Evolutionary conservation across 2,113 vertebrate species (phyloP).

Genomic region (Pteruthius melanotis): DNA sequence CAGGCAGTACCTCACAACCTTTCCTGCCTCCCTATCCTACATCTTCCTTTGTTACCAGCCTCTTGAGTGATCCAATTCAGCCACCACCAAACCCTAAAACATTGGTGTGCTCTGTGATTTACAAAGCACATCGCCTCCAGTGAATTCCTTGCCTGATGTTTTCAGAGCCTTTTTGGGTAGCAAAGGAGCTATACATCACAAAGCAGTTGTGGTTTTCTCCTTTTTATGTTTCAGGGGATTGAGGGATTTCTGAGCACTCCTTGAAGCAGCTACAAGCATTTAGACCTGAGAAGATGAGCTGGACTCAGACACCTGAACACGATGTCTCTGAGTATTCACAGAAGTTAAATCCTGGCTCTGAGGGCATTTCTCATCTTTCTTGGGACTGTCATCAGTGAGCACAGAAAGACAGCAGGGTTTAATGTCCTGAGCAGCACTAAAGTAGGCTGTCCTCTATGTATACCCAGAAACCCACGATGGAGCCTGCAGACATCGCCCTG

Average conservation of each 20-base stretch:
- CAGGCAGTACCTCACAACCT: not conserved
- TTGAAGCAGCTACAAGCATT: not conserved
- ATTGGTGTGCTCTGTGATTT: not conserved
- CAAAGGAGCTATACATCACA: not conserved
- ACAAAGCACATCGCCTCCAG: not conserved
- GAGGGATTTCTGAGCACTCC: not conserved
- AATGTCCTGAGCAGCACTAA: not conserved
- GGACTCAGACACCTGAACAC: not conserved
- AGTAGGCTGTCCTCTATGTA: not conserved
- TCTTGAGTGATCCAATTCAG: not conserved
- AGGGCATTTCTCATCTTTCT: not conserved
- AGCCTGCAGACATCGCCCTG: rapidly evolving
- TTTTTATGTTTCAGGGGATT: not conserved
- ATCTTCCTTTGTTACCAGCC: not conserved
- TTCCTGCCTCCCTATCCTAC: not conserved
- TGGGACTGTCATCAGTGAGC: not conserved
- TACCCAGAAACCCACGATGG: not conserved
- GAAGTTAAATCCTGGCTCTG: not conserved
- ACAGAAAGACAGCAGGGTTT: not conserved
- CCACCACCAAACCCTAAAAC: not conserved
- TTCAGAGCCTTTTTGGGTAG: not conserved
- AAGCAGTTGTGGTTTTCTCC: not conserved
- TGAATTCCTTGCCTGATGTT: not conserved
- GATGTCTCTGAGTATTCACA: not conserved
- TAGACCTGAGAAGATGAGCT: not conserved